These are phyloP conservation scores for Pegea sp. DNA, from an alignment of 23 tunicate species.

Conservation along the genomic window DNA sequence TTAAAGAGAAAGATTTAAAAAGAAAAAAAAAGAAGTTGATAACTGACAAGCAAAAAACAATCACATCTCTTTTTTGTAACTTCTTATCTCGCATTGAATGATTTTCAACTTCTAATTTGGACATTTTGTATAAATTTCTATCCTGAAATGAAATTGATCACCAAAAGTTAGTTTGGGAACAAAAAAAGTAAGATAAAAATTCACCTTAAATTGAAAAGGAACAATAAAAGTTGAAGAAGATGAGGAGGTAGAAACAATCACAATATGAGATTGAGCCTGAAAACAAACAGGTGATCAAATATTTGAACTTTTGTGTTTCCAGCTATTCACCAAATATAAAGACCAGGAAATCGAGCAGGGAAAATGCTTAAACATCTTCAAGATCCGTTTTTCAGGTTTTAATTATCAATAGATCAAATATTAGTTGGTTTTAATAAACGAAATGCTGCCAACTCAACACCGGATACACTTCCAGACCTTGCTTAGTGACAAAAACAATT, in stretches of 20 bases:
- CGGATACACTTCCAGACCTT: conserved; percentile 71
- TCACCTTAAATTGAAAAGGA: conserved; percentile 48
- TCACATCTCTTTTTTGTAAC: conserved; percentile 56
- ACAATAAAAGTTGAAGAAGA: conserved; percentile 14
- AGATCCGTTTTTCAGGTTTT: conserved; percentile 23
- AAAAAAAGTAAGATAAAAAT: not conserved
- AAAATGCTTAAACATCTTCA: conserved; percentile 34
- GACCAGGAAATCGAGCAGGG: conserved; percentile 39
- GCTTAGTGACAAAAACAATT: conserved; percentile 37
- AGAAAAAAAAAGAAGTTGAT: conserved; percentile 2
- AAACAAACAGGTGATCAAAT: conserved; percentile 4
- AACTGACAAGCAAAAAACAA: conserved; percentile 36
- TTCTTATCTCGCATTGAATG: conserved; percentile 1
- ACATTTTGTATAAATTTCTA: conserved; percentile 29
- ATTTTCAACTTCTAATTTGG: conserved; percentile 33
- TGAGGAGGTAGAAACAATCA: conserved; percentile 48
- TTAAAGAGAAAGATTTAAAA: not conserved
- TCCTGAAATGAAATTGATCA: conserved; percentile 7
- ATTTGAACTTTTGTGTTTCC: not conserved
- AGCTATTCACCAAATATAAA: conserved; percentile 37
- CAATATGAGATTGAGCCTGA: conserved; percentile 52
- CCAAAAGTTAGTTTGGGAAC: not conserved
- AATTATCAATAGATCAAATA: conserved; percentile 5
- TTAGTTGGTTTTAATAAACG: not conserved
- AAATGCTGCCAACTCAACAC: conserved; percentile 5